Evolutionary conservation across 1,140 invertebrate genomes (phyloP).

Genomic region (Drosophila micromelanica): DNA sequence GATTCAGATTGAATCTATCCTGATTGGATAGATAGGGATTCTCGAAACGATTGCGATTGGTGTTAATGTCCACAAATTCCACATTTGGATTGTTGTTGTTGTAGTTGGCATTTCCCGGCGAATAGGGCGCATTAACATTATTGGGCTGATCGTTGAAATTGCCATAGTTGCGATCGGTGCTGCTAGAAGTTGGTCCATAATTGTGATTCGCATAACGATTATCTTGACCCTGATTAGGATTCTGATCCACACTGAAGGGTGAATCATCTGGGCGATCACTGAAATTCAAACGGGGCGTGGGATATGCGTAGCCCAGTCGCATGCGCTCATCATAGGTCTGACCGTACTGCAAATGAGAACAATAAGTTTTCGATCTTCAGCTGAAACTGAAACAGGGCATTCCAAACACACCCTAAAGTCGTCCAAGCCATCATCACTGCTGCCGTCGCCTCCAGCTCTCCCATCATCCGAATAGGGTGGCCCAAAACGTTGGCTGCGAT

Average conservation of each 20-base stretch:
- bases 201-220: constrained; percentile 69
- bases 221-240: constrained; percentile 32
- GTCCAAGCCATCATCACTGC: constrained; percentile 67
- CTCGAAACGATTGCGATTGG: constrained; percentile 69
- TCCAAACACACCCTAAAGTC: constrained; percentile 74
- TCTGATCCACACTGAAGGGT: constrained; percentile 63
- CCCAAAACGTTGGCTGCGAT: constrained; percentile 77
- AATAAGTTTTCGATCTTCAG: background rate
- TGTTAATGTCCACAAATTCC: constrained; percentile 58
- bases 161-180: constrained; percentile 55
- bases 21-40: constrained; percentile 74
- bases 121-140: constrained; percentile 21
- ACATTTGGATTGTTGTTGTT: constrained; percentile 59
- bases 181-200: constrained; percentile 54
- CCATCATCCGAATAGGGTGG: constrained; percentile 73
- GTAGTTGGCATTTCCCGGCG: constrained; percentile 17
- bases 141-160: constrained; percentile 45
- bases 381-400: too few relatives aligned
- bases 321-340: constrained; percentile 79
- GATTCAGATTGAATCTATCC: constrained; percentile 78
- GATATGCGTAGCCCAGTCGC: constrained; percentile 72
- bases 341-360: constrained; percentile 61
- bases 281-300: constrained; percentile 62
- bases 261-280: constrained; percentile 56
- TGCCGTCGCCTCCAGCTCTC: background rate